Conservation (phyloP, 2,888 invertebrate genomes). For the Onchidella celtica region DNA sequence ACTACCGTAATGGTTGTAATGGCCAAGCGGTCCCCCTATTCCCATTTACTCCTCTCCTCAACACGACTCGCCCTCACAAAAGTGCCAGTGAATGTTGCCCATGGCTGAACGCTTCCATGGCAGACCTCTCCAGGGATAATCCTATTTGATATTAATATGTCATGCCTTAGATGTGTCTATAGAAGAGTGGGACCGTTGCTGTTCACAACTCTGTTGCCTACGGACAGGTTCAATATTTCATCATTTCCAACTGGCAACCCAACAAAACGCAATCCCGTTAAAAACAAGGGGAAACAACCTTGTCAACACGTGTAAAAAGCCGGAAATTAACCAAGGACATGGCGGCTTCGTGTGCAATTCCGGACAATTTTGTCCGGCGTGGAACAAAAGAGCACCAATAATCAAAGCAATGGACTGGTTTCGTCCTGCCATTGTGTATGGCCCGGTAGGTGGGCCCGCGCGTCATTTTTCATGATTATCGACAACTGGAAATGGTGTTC, state of each 20-base stretch:
- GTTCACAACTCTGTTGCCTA: too few species aligned
- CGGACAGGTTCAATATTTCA: not conserved
- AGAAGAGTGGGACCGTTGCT: too few species aligned
- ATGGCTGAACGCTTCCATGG: too few species aligned
- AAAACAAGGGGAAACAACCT: conserved; percentile 23
- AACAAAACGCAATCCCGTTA: conserved; percentile 5
- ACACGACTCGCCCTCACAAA: too few species aligned
- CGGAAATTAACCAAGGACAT: conserved; percentile 44
- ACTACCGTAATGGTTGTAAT: too few species aligned
- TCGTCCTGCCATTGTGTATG: not conserved
- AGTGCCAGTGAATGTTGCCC: too few species aligned
- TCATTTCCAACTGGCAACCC: not conserved
- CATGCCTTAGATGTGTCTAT: too few species aligned
- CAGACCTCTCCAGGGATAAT: too few species aligned
- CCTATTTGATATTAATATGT: too few species aligned
- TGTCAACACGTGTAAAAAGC: conserved; percentile 48
- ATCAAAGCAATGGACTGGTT: not conserved
- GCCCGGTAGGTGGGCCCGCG: not conserved
- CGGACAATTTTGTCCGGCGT: conserved; percentile 9
- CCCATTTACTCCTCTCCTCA: too few species aligned
- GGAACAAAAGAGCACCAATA: not conserved
- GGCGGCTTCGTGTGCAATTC: conserved; percentile 21
- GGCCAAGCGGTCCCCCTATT: too few species aligned
- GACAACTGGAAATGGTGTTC: not conserved
- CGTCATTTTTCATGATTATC: not conserved